phyloP scores from a whole-genome alignment of 2,888 invertebrate genomes.

The Parnassius mnemosyne region DNA sequence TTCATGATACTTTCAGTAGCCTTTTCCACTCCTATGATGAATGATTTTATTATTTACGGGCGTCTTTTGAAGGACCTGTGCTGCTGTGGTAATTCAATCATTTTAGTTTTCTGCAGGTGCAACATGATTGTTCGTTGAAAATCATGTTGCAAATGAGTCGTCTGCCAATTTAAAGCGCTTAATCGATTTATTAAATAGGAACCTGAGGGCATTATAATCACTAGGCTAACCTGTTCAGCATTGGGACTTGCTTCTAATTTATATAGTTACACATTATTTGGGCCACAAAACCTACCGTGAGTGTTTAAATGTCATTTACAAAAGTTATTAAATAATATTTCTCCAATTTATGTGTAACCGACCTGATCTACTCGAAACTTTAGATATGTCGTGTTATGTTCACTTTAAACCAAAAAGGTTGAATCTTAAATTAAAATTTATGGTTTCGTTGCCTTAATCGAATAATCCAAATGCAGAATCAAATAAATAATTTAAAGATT shows the following conservation, averaged over 20 bases:
- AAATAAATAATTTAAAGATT: too few relatives aligned
- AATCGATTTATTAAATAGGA: too few relatives aligned
- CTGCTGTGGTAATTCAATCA: constrained; percentile 26
- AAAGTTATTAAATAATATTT: too few relatives aligned
- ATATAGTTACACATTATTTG: constrained; percentile 20
- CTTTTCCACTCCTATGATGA: constrained; percentile 24
- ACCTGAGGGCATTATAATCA: constrained; percentile 17
- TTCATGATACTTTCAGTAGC: constrained; percentile 33
- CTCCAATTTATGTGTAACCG: too few relatives aligned
- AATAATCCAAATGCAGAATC: too few relatives aligned
- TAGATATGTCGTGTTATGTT: too few relatives aligned
- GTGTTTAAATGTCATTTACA: constrained; percentile 7
- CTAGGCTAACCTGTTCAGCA: constrained; percentile 11
- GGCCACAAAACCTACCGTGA: constrained; percentile 23
- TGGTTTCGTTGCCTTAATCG: too few relatives aligned
- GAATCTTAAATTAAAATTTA: too few relatives aligned
- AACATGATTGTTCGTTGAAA: too few relatives aligned
- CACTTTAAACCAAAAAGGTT: too few relatives aligned
- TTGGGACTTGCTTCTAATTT: constrained; percentile 17
- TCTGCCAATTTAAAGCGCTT: background rate
- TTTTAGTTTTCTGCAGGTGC: constrained; percentile 27
- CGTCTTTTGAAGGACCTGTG: constrained; percentile 12
- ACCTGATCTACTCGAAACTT: too few relatives aligned
- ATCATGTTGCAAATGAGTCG: constrained; percentile 5
- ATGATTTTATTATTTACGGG: background rate